Percentiles rank a stretch among this genome's conserved stretches.
Conservation (phyloP, 2,113 vertebrate genomes). For the Danio rerio region GRCz12tu NC_133198.1:15342501-15343000, state of each 20-base stretch:
- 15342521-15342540: not conserved
- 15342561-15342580: constrained; percentile 20
- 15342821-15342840: constrained; percentile 46
- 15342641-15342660: constrained; percentile 40
- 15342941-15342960: constrained; percentile 23
- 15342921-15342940: constrained; percentile 35
- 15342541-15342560: constrained; percentile 1
- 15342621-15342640: constrained; percentile 31
- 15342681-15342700: constrained; percentile 8
- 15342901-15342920: constrained; percentile 42
- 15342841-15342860: constrained; percentile 36
- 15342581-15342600: constrained; percentile 19
- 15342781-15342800: constrained; percentile 37
- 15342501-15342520: not conserved
- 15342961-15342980: constrained; percentile 6
- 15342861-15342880: constrained; percentile 35
- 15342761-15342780: constrained; percentile 32
- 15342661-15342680: constrained; percentile 17
- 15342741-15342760: constrained; percentile 6
- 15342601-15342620: constrained; percentile 20
- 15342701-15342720: constrained; percentile 28
- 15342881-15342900: constrained; percentile 37
- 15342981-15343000: constrained; percentile 17
- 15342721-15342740: constrained; percentile 25
- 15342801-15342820: constrained; percentile 41